phyloP scores from a whole-genome alignment of 1,140 invertebrate species.

The Batillaria attramentaria region DNA sequence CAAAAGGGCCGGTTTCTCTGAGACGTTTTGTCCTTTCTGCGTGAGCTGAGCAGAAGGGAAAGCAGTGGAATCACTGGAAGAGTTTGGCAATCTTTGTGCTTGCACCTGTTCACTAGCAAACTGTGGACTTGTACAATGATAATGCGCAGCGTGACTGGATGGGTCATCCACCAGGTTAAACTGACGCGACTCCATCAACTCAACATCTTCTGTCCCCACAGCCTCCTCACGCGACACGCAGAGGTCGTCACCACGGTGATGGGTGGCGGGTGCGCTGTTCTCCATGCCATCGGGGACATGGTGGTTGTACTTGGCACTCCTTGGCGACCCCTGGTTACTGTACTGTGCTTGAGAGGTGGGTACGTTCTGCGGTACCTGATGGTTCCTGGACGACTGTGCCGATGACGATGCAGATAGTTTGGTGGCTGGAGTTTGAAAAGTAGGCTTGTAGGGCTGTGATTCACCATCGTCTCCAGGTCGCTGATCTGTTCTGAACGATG shows the following conservation, averaged over 20 bases:
- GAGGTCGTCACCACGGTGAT: neutral
- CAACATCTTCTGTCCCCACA: constrained; percentile 42
- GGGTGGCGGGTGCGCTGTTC: constrained; percentile 31
- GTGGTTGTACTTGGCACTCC: constrained; percentile 14
- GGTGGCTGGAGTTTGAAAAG: no score
- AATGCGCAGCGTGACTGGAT: neutral
- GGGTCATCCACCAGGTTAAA: constrained; percentile 34
- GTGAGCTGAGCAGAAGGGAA: no score
- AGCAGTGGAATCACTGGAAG: no score
- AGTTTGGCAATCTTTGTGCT: constrained; percentile 12
- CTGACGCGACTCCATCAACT: constrained; percentile 39
- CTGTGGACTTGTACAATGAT: constrained; percentile 30
- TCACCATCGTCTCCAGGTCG: no score
- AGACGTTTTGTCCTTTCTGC: no score
- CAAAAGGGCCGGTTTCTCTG: constrained; percentile 41
- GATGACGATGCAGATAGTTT: no score
- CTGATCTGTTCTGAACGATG: no score
- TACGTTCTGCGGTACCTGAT: no score
- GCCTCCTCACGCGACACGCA: constrained; percentile 33
- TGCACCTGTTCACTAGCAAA: constrained; percentile 32
- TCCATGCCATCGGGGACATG: constrained; percentile 50
- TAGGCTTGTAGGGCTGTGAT: no score
- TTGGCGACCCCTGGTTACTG: neutral
- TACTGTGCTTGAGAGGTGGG: no score
- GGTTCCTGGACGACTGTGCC: no score